A percentile compares a stretch with the other conserved stretches of the same genome.
These are phyloP conservation scores for Ceratina japonica DNA, from an alignment of 1,140 invertebrate species.

Conservation along the genomic window DNA sequence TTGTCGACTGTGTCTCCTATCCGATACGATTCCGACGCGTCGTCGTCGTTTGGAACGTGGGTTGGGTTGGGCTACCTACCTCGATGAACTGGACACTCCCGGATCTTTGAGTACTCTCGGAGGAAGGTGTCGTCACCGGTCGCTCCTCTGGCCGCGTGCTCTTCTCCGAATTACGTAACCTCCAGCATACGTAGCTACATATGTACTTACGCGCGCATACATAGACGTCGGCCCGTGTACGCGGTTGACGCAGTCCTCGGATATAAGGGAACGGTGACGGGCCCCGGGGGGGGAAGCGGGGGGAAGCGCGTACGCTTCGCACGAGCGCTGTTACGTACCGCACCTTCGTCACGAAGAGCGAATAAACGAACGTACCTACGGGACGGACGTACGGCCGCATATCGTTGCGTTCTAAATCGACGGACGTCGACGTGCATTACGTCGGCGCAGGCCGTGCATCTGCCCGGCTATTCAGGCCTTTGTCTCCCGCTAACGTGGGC, in stretches of 20 bases:
- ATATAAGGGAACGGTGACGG: slow-evolving; percentile 6
- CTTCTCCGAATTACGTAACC: slow-evolving; percentile 67
- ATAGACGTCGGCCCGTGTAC: background rate
- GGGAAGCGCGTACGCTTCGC: background rate
- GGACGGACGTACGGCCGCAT: slow-evolving; percentile 10
- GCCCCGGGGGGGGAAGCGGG: background rate
- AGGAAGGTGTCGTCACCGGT: slow-evolving; percentile 63
- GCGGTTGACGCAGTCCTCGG: slow-evolving; percentile 12
- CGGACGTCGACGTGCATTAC: slow-evolving; percentile 58
- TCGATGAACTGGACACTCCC: slow-evolving; percentile 60
- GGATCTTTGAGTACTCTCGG: slow-evolving; percentile 55
- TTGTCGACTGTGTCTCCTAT: background rate
- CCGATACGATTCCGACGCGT: background rate
- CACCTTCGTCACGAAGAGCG: slow-evolving; percentile 67
- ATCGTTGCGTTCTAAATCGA: slow-evolving; percentile 64
- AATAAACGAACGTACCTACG: slow-evolving; percentile 57
- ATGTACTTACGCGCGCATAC: background rate
- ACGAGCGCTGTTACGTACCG: slow-evolving; percentile 49
- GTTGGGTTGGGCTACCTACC: slow-evolving; percentile 49
- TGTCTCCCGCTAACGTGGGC: slow-evolving; percentile 65
- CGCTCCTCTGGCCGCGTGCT: slow-evolving; percentile 57
- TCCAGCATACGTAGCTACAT: slow-evolving; percentile 3
- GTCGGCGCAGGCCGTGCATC: slow-evolving; percentile 54
- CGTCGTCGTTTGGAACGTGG: slow-evolving; percentile 47
- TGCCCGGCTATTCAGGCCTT: slow-evolving; percentile 59